Conservation (phyloP, 2,113 vertebrate species). For the Serilophus lunatus region DNA sequence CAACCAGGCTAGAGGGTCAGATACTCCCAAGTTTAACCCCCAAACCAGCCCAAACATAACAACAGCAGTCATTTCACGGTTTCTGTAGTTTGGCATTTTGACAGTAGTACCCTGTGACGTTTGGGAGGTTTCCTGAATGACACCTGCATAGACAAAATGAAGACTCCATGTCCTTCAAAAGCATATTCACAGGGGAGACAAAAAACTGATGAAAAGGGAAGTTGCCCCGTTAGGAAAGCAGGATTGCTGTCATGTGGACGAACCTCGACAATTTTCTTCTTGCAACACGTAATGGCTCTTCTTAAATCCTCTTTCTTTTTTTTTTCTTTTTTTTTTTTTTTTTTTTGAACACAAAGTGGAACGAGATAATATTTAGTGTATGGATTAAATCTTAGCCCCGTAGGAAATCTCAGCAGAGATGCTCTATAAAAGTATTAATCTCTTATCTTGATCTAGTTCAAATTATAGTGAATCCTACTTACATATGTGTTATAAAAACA, state of each 20-base stretch:
- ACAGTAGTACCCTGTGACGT: neutral
- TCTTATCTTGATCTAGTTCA: constrained; percentile 49
- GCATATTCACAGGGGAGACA: neutral
- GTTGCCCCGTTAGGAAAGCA: neutral
- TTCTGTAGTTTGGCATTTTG: neutral
- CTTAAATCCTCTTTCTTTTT: neutral
- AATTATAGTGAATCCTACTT: constrained; percentile 31
- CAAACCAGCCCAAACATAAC: neutral
- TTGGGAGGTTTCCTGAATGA: neutral
- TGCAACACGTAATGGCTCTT: neutral
- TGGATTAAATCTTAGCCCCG: neutral
- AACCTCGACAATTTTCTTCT: neutral
- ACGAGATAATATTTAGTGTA: neutral
- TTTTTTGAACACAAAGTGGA: neutral
- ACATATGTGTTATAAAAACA: constrained; percentile 34
- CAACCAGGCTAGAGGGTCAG: neutral
- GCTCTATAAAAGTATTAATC: constrained; percentile 23
- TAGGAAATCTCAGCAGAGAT: constrained; percentile 37
- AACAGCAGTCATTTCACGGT: neutral
- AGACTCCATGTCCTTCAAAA: neutral
- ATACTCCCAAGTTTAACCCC: neutral
- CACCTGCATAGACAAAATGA: constrained; percentile 8
- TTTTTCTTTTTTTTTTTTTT: neutral
- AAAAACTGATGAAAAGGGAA: neutral
- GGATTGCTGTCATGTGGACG: neutral